phyloP scores from a whole-genome alignment of 2,797 vertebrate species.

The Acanthurus leucopareius region DNA sequence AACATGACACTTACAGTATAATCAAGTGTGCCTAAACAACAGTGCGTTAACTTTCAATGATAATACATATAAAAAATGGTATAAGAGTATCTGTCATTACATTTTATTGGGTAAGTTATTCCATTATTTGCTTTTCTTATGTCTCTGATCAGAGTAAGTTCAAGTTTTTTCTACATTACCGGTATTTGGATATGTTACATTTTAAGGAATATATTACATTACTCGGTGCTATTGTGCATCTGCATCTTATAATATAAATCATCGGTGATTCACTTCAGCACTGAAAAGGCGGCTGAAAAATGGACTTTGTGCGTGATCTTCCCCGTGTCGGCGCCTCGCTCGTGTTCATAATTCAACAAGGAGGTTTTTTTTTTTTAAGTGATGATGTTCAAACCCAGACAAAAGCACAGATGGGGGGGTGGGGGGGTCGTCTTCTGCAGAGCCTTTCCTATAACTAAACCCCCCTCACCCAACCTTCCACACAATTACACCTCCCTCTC shows the following conservation, averaged over 20 bases:
- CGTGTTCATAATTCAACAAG: conserved; percentile 38
- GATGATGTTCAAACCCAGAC: conserved; percentile 27
- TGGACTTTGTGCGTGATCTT: neutral
- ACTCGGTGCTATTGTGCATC: neutral
- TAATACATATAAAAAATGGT: no score
- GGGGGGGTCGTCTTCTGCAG: conserved; percentile 6
- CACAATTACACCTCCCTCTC: conserved; percentile 26
- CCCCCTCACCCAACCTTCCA: conserved; percentile 8
- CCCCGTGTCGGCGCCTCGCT: neutral
- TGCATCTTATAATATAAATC: conserved; percentile 11
- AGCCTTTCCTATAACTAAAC: conserved; percentile 1
- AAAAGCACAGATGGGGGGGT: conserved; percentile 22
- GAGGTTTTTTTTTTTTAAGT: neutral
- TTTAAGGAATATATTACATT: no score
- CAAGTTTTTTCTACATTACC: no score
- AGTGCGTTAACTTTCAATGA: no score
- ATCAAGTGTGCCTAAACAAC: no score
- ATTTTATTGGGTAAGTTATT: no score
- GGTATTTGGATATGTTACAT: no score
- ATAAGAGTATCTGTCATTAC: no score
- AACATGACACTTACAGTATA: no score
- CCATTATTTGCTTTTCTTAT: no score
- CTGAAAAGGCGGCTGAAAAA: neutral
- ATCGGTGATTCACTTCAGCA: conserved; percentile 13
- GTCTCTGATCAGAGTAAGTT: no score